These are phyloP conservation scores for Gisinianus flammeolus DNA, from an alignment of 2,888 invertebrate genomes.

Conservation along the genomic window DNA sequence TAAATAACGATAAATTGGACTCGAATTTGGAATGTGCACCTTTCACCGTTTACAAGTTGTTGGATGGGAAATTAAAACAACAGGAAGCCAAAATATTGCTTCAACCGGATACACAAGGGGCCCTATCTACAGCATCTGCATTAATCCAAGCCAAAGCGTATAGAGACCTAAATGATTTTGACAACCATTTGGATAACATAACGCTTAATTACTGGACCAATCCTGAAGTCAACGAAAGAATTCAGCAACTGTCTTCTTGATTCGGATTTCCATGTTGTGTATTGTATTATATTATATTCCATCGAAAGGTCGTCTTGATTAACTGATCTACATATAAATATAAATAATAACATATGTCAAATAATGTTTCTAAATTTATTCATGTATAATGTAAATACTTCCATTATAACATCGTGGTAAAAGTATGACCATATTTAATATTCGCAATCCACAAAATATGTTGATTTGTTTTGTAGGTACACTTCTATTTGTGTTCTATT, in stretches of 20 bases:
- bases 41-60: constrained; percentile 73
- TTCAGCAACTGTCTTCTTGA: constrained; percentile 61
- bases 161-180: constrained; percentile 88
- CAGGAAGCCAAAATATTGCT: constrained; percentile 45
- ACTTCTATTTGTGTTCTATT: too few relatives aligned
- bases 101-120: constrained; percentile 61
- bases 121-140: constrained; percentile 68
- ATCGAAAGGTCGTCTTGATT: constrained; percentile 7
- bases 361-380: too few relatives aligned
- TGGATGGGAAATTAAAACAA: constrained; percentile 78
- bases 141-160: constrained; percentile 76
- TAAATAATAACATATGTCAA: too few relatives aligned
- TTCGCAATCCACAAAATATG: too few relatives aligned
- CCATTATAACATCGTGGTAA: too few relatives aligned
- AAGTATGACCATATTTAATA: too few relatives aligned
- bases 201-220: constrained; percentile 86
- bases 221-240: constrained; percentile 69
- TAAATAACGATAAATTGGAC: constrained; percentile 79
- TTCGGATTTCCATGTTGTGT: background rate
- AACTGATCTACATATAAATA: too few relatives aligned
- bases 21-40: constrained; percentile 72
- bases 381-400: too few relatives aligned
- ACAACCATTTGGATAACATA: constrained; percentile 93
- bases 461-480: too few relatives aligned
- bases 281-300: background rate